phyloP scores from a whole-genome alignment of 2,888 invertebrate species.

The Clanis bilineata region DNA sequence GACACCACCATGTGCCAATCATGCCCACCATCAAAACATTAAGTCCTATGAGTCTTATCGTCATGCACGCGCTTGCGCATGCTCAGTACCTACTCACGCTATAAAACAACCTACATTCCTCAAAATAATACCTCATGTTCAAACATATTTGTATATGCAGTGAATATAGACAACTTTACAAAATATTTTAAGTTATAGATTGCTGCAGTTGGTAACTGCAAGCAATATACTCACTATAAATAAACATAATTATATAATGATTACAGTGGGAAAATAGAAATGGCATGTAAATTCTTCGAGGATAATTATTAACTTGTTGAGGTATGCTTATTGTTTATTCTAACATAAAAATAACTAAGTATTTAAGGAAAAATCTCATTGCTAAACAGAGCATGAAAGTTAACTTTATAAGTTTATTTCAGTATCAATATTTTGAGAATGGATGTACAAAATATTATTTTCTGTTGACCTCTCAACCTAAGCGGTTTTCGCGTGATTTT shows the following conservation, averaged over 20 bases:
- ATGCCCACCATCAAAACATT: not conserved
- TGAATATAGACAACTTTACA: not conserved
- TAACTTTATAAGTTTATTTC: not conserved
- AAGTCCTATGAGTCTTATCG: not conserved
- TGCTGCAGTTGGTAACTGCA: not conserved
- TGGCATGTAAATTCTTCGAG: not conserved
- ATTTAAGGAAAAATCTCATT: not conserved
- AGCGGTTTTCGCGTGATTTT: conserved; percentile 25
- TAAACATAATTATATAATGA: conserved; percentile 17
- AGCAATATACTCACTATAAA: not conserved
- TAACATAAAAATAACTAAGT: not conserved
- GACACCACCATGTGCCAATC: not conserved
- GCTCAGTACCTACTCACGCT: not conserved
- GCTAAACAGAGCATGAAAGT: not conserved
- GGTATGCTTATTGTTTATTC: not conserved
- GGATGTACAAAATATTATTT: conserved; percentile 12
- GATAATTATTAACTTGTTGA: not conserved
- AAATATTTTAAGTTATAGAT: not conserved
- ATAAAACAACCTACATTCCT: not conserved
- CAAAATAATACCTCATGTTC: not conserved
- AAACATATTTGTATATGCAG: too few relatives aligned
- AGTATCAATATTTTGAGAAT: not conserved
- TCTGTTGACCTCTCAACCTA: conserved; percentile 23
- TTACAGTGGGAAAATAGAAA: conserved; percentile 25
- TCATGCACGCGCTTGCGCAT: not conserved